phyloP scores from a whole-genome alignment of 2,888 invertebrate genomes.

The Resseliella maxima region DNA sequence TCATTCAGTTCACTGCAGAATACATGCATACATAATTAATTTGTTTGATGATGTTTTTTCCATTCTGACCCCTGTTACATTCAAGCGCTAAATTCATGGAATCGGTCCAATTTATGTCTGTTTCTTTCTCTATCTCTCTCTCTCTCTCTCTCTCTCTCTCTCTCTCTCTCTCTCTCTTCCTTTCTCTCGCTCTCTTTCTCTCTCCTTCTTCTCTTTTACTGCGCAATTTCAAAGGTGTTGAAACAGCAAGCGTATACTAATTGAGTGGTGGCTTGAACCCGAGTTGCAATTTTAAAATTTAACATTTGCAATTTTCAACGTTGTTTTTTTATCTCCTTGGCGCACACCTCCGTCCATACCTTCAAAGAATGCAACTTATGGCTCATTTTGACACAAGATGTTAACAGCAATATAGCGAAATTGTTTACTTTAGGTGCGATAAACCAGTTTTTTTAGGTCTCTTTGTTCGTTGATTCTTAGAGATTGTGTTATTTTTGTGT shows the following conservation, averaged over 20 bases:
- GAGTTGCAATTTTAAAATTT: background rate
- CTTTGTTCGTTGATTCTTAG: too few relatives aligned
- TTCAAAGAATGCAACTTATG: background rate
- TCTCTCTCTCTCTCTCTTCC: too few relatives aligned
- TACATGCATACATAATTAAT: conserved; percentile 51
- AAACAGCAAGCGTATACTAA: background rate
- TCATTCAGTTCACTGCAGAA: conserved; percentile 19
- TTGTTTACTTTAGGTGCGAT: background rate
- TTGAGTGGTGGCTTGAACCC: background rate
- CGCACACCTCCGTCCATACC: background rate
- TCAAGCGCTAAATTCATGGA: background rate
- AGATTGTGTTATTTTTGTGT: too few relatives aligned
- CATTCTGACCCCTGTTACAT: background rate
- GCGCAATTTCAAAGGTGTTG: background rate
- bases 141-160: too few relatives aligned
- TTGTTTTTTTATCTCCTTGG: too few relatives aligned
- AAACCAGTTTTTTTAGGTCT: too few relatives aligned
- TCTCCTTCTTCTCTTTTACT: too few relatives aligned
- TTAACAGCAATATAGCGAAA: background rate
- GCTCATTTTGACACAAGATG: background rate
- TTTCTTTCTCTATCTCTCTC: too few relatives aligned
- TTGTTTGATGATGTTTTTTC: background rate
- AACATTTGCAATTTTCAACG: background rate
- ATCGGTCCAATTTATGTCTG: too few relatives aligned
- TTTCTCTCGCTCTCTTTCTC: too few relatives aligned